Evolutionary conservation across 1,140 invertebrate genomes (phyloP), one percentile per base, ranked within the genome.

Genomic region (Helicoverpa zea): DNA sequence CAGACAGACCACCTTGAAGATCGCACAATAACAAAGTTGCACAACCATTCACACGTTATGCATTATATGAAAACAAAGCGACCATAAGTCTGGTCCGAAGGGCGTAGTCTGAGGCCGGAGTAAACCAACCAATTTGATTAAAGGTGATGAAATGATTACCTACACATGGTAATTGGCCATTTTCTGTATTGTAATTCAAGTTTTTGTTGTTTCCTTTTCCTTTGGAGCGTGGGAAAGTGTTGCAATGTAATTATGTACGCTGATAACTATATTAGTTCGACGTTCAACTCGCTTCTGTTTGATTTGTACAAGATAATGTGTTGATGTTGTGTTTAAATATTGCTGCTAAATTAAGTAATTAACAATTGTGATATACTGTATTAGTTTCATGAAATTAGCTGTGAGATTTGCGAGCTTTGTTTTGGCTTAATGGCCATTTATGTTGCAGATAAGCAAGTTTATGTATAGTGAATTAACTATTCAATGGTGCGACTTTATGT

Each of bases 91-190:
- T 35, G 35, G 3, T 72, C 35, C n/a, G 80, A 81, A 84, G 83
- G 81, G 74, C 66, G 43, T 43, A n/a, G 66, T 66, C 74, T 77
- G 73, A 83, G 82, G 82, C 74, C 82, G 51, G 49, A 61, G 64
- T 73, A 74, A 56, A 64, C 64, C 43, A 51, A n/a, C 74, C 66
- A 80, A 77, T 83, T 83, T 82, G 74, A 82, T 82, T 79, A 80
- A 84, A 82, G 56, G 49, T 84, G 83, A 81, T 76, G 74, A 83
- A 83, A 83, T 83, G 72, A 83, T 82, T 83, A 80, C 75, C 58
- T 63, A 59, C 72, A 77, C 78, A 78, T 74, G 66, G 79, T 83
- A 83, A 83, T 81, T 80, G 82, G 47, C 68, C 61, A 70, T 83
- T 72, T 80, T 75, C 66, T 59, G 63, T 82, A 82, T 82, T 83